Evolutionary conservation across 2,797 vertebrate species (phyloP).

Genomic region (Lagorchestes hirsutus): DNA sequence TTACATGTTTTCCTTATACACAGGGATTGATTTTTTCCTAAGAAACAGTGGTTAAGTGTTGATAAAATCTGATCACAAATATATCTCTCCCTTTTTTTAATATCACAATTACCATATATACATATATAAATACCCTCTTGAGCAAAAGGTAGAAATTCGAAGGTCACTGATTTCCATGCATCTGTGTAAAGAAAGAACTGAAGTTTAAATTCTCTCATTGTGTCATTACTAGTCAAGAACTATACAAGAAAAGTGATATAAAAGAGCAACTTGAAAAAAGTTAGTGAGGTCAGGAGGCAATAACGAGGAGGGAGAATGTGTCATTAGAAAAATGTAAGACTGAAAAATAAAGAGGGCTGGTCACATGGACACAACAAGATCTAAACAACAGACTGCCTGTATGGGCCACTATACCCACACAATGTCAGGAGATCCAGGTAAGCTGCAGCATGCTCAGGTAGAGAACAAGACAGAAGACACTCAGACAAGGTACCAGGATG

Average conservation of each 20-base stretch:
- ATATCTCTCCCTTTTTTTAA: neutral
- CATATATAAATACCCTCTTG: neutral
- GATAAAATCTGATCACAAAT: neutral
- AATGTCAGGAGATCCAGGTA: neutral
- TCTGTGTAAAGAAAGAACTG: neutral
- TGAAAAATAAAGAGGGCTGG: neutral
- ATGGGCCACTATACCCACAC: neutral
- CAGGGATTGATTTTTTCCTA: neutral
- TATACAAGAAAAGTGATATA: neutral
- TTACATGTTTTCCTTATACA: constrained; percentile 11
- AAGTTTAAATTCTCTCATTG: neutral
- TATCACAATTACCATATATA: neutral
- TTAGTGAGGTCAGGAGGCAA: too few species aligned
- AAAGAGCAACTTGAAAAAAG: neutral
- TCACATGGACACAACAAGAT: neutral
- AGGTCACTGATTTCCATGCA: neutral
- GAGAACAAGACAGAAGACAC: neutral
- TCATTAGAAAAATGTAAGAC: neutral
- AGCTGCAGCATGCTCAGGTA: too few species aligned
- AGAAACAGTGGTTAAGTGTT: neutral
- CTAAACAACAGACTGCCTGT: neutral
- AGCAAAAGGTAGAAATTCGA: neutral
- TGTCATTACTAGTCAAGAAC: neutral
- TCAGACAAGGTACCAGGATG: neutral
- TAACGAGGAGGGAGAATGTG: too few species aligned